phyloP scores from a whole-genome alignment of 2,888 invertebrate genomes.

The Mongoloraphidia duomilia region DNA sequence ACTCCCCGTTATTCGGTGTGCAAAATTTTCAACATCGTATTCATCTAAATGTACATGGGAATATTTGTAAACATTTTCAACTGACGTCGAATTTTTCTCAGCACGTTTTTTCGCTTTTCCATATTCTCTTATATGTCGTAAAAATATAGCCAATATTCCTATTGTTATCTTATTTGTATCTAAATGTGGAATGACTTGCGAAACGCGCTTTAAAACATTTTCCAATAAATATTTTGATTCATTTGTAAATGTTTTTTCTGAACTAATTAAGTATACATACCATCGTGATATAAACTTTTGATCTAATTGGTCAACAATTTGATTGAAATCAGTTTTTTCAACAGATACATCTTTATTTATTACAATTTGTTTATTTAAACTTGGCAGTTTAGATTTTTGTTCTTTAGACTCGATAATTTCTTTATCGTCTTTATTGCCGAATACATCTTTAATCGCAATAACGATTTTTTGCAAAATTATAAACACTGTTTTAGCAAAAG shows the following conservation, averaged over 20 bases:
- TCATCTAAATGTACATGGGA: constrained; percentile 27
- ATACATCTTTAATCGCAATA: no score
- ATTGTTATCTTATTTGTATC: constrained; percentile 29
- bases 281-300: constrained; percentile 33
- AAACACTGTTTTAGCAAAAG: no score
- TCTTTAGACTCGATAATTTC: no score
- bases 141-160: constrained; percentile 35
- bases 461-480: no score
- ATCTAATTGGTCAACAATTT: constrained; percentile 30
- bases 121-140: constrained; percentile 49
- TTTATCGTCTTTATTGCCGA: no score
- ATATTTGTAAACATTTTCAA: constrained; percentile 20
- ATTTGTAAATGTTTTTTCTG: constrained; percentile 29
- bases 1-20: constrained; percentile 39
- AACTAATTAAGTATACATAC: constrained; percentile 32
- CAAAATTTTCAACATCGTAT: constrained; percentile 39
- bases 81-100: constrained; percentile 26
- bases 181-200: constrained; percentile 26
- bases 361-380: not conserved
- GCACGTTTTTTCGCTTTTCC: constrained; percentile 42
- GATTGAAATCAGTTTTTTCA: constrained; percentile 19
- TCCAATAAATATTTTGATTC: constrained; percentile 30
- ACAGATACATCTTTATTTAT: constrained; percentile 9
- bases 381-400: no score
- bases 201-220: constrained; percentile 27